Evolutionary conservation across 23 tunicate genomes (phyloP).

Genomic region (Halocynthia aurantium): DNA sequence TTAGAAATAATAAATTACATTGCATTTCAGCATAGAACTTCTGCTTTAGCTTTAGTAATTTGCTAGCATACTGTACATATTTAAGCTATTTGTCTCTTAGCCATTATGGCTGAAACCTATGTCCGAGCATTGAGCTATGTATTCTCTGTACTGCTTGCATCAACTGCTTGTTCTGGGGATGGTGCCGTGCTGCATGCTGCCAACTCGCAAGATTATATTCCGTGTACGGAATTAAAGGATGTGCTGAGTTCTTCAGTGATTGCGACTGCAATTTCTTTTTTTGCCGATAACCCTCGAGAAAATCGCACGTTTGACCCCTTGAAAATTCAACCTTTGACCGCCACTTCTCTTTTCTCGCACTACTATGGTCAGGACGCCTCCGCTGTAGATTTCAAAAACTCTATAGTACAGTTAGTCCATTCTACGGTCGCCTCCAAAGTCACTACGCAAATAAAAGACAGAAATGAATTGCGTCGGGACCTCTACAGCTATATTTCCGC

Average conservation of each 20-base stretch:
- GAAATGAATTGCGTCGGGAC: constrained; percentile 41
- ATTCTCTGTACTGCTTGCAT: too few relatives aligned
- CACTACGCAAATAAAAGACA: constrained; percentile 17
- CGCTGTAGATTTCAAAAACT: constrained; percentile 44
- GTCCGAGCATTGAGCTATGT: too few relatives aligned
- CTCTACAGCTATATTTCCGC: constrained; percentile 32
- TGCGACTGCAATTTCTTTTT: constrained; percentile 46
- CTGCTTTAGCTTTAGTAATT: too few relatives aligned
- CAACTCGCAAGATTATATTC: too few relatives aligned
- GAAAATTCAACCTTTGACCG: constrained; percentile 35
- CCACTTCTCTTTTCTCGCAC: constrained; percentile 36
- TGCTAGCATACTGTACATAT: too few relatives aligned
- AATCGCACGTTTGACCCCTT: constrained; percentile 29
- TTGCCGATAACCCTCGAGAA: constrained; percentile 62
- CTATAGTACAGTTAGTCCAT: constrained; percentile 44
- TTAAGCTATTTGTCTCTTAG: too few relatives aligned
- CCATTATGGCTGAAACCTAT: too few relatives aligned
- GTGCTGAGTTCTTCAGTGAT: constrained; percentile 32
- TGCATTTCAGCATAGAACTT: too few relatives aligned
- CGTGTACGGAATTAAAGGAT: constrained; percentile 24
- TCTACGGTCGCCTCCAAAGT: constrained; percentile 1
- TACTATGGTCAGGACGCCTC: constrained; percentile 62
- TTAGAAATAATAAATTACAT: too few relatives aligned
- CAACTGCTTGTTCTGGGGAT: too few relatives aligned
- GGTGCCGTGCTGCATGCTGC: too few relatives aligned